Conservation (phyloP, 2,888 invertebrate genomes). For the Caradrina kadenii region DNA sequence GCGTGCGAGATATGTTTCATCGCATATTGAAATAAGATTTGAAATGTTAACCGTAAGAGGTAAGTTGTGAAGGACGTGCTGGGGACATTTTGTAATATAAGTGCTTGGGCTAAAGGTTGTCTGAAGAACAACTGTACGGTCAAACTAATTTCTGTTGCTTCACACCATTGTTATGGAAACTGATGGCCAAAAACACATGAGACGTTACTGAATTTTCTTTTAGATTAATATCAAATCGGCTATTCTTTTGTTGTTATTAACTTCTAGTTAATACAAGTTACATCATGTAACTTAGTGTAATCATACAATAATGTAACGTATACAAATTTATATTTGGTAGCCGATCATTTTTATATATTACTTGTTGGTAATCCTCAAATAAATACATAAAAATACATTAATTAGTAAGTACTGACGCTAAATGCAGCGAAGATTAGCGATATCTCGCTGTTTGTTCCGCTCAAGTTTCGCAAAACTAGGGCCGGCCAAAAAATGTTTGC, state of each 20-base stretch:
- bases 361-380: too few species aligned
- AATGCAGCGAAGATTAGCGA: background rate
- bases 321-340: too few species aligned
- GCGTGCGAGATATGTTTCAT: constrained; percentile 33
- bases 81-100: background rate
- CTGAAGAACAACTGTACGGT: too few species aligned
- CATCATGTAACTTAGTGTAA: too few species aligned
- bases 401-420: background rate
- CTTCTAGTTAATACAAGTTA: too few species aligned
- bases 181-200: background rate
- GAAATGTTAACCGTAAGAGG: background rate
- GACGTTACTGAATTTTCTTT: background rate
- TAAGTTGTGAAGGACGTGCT: background rate
- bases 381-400: background rate
- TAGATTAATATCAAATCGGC: too few species aligned
- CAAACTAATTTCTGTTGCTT: background rate
- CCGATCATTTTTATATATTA: too few species aligned
- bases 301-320: too few species aligned
- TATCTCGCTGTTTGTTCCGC: background rate
- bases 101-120: background rate
- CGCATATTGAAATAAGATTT: constrained; percentile 30
- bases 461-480: constrained; percentile 10
- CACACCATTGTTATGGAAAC: too few species aligned
- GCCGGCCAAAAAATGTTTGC: constrained; percentile 20
- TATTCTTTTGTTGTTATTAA: too few species aligned